These are phyloP conservation scores for Borostomias antarcticus DNA, from an alignment of 2,797 vertebrate genomes.

Conservation along the genomic window DNA sequence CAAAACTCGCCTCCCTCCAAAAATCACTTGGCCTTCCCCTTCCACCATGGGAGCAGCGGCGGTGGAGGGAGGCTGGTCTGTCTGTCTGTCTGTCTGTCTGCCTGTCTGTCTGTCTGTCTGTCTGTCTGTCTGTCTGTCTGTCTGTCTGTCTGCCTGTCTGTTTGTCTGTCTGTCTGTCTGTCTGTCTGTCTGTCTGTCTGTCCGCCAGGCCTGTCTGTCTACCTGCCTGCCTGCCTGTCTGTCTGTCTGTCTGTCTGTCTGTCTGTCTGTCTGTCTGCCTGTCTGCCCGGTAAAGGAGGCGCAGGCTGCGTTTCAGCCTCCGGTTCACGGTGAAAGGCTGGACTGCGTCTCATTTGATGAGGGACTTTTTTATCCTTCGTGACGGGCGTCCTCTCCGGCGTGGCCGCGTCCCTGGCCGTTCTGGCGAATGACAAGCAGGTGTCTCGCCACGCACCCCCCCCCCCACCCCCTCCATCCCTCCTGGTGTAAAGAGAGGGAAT, in stretches of 20 bases:
- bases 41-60: slow-evolving; percentile 56
- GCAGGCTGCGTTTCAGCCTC: no score
- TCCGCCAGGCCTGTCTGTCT: no score
- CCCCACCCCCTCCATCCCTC: no score
- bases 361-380: slow-evolving; percentile 46
- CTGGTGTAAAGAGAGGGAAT: slow-evolving; percentile 54
- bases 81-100: slow-evolving; percentile 39
- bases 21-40: slow-evolving; percentile 55
- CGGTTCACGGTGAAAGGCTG: slow-evolving; percentile 60
- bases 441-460: slow-evolving; percentile 52
- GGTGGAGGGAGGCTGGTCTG: slow-evolving; percentile 49
- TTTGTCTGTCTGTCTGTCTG: no score
- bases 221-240: slow-evolving; percentile 42
- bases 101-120: slow-evolving; percentile 36
- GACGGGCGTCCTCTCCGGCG: slow-evolving; percentile 18
- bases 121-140: slow-evolving; percentile 42
- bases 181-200: slow-evolving; percentile 34
- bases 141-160: slow-evolving; percentile 39
- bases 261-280: slow-evolving; percentile 43
- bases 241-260: slow-evolving; percentile 42
- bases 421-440: slow-evolving; percentile 60
- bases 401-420: slow-evolving; percentile 45
- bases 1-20: slow-evolving; percentile 64
- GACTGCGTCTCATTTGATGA: slow-evolving; percentile 50
- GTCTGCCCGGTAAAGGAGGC: slow-evolving; percentile 29